A percentile compares a stretch with the other conserved stretches of the same genome.
These are phyloP conservation scores for Ovis canadensis DNA, from an alignment of 2,113 vertebrate species.

Conservation along the genomic window DNA sequence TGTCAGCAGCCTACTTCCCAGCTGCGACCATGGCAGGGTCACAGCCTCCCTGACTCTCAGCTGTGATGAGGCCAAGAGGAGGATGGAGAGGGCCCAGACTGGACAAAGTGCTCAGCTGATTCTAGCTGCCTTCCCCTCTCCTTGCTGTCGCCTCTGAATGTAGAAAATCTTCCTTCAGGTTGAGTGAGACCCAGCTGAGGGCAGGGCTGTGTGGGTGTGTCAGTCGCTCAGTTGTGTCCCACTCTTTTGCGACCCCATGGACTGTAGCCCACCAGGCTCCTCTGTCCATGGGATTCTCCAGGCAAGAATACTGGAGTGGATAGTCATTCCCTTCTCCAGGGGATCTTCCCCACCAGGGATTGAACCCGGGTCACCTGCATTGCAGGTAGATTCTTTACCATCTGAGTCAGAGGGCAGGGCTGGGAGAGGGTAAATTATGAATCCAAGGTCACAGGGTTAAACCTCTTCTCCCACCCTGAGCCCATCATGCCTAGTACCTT, in stretches of 20 bases:
- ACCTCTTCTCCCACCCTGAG: not conserved
- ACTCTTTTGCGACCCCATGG: not conserved
- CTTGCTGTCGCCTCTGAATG: not conserved
- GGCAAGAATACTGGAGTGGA: not conserved
- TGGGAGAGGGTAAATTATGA: not conserved
- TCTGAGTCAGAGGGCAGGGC: not conserved
- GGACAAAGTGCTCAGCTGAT: not conserved
- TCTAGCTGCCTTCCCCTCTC: not conserved
- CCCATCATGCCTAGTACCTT: not conserved
- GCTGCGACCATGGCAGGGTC: not conserved
- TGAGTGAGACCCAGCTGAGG: not conserved
- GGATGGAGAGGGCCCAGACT: accelerated
- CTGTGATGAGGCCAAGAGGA: not conserved
- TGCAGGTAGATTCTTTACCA: not conserved
- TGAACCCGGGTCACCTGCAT: not conserved
- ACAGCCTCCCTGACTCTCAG: not conserved
- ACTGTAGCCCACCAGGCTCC: not conserved
- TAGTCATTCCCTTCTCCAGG: not conserved
- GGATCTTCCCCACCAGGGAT: not conserved
- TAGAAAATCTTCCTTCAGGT: not conserved
- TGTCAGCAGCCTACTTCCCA: not conserved
- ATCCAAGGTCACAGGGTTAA: not conserved
- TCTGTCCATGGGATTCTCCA: not conserved
- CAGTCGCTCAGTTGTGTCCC: not conserved
- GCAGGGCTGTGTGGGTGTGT: not conserved